Conservation (phyloP, 2,888 invertebrate genomes). For the Pachydiplax longipennis region DNA sequence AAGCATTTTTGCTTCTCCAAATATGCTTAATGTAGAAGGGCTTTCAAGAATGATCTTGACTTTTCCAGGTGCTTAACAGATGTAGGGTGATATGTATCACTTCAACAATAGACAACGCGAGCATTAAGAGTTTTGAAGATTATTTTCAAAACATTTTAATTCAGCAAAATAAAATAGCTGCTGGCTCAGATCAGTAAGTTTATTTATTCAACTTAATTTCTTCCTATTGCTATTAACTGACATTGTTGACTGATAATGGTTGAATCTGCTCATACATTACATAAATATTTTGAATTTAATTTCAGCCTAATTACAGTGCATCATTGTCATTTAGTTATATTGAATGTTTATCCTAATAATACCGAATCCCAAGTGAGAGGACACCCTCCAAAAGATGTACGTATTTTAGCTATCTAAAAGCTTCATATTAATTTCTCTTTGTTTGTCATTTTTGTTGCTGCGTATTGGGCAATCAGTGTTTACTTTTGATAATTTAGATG, state of each 20-base stretch:
- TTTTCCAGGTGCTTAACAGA: constrained; percentile 62
- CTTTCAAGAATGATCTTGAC: neutral
- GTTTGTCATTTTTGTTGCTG: too few relatives aligned
- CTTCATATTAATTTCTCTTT: neutral
- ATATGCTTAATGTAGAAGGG: neutral
- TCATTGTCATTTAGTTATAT: constrained; percentile 87
- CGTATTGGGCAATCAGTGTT: neutral
- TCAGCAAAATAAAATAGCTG: constrained; percentile 79
- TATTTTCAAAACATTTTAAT: constrained; percentile 82
- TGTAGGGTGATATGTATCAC: constrained; percentile 92
- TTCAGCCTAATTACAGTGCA: constrained; percentile 75
- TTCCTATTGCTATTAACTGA: neutral
- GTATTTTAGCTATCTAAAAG: constrained; percentile 47
- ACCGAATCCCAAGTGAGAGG: constrained; percentile 79
- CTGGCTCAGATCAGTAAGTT: constrained; percentile 68
- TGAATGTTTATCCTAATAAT: constrained; percentile 87
- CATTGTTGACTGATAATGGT: too few relatives aligned
- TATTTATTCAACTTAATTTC: neutral
- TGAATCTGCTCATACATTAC: neutral
- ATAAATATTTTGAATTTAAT: constrained; percentile 12
- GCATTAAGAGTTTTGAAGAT: constrained; percentile 85
- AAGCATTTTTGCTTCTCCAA: neutral
- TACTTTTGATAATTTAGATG: constrained; percentile 62
- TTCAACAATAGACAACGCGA: constrained; percentile 85
- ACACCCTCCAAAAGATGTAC: constrained; percentile 73